Evolutionary conservation across 2,888 invertebrate genomes (phyloP).

Genomic region (Orthosia incerta): DNA sequence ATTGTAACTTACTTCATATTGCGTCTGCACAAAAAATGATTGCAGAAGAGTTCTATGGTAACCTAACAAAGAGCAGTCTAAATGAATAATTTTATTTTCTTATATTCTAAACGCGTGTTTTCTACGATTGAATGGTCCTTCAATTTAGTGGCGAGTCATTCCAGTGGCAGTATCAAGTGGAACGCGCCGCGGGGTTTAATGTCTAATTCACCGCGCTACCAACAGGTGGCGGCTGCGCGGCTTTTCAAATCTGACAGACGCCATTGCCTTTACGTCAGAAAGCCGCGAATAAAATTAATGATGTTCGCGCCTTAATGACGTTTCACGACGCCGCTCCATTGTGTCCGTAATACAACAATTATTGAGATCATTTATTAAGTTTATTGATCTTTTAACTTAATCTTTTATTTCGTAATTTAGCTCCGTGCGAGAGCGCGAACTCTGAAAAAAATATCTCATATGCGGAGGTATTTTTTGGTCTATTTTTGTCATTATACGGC

Average conservation of each 20-base stretch:
- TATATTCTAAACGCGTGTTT: conserved; percentile 62
- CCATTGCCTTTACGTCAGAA: conserved; percentile 90
- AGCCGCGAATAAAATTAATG: conserved; percentile 91
- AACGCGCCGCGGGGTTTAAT: conserved; percentile 86
- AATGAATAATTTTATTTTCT: conserved; percentile 64
- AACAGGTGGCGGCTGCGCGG: conserved; percentile 90
- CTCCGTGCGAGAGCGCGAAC: conserved; percentile 89
- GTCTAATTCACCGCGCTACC: conserved; percentile 90
- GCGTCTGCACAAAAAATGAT: conserved; percentile 31
- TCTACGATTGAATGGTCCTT: conserved; percentile 74
- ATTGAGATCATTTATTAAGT: conserved; percentile 91
- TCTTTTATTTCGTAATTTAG: conserved; percentile 91
- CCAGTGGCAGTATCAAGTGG: conserved; percentile 89
- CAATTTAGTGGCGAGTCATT: conserved; percentile 83
- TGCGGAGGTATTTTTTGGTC: conserved; percentile 90
- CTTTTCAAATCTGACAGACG: conserved; percentile 91
- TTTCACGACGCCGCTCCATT: conserved; percentile 91
- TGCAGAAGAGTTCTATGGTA: conserved; percentile 29
- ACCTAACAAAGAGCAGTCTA: conserved; percentile 51
- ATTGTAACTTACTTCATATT: conserved; percentile 34
- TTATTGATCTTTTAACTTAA: conserved; percentile 91
- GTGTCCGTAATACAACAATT: conserved; percentile 91
- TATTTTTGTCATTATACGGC: conserved; percentile 91
- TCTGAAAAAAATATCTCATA: conserved; percentile 90
- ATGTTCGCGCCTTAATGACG: conserved; percentile 91